Evolutionary conservation across 2,888 invertebrate species (phyloP).

Genomic region (Aleiodes testaceus): DNA sequence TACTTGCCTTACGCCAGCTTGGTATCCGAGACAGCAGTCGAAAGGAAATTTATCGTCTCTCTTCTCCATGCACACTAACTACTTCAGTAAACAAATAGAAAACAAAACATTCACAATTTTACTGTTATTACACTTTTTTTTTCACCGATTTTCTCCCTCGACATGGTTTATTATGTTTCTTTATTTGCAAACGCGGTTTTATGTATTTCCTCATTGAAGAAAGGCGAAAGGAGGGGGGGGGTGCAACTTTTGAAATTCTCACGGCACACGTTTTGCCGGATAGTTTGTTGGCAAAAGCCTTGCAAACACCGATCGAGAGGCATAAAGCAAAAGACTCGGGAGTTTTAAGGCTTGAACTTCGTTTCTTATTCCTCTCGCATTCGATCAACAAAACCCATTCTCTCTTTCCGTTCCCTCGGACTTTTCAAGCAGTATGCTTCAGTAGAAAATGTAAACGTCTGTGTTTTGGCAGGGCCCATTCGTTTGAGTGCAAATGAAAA

Average conservation of each 20-base stretch:
- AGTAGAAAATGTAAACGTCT: too few species aligned
- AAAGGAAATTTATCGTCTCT: conserved; percentile 60
- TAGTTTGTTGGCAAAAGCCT: conserved; percentile 33
- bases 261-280: neutral
- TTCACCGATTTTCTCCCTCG: neutral
- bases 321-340: conserved; percentile 16
- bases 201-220: too few species aligned
- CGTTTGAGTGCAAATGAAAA: conserved; percentile 56
- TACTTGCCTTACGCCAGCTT: too few species aligned
- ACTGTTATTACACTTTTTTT: conserved; percentile 7
- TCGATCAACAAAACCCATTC: conserved; percentile 62
- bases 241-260: too few species aligned
- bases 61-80: conserved; percentile 43
- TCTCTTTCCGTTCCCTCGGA: conserved; percentile 16
- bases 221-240: too few species aligned
- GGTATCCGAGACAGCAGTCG: conserved; percentile 51
- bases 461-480: neutral
- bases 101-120: conserved; percentile 15
- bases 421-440: conserved; percentile 30
- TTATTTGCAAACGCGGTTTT: neutral
- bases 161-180: neutral
- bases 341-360: conserved; percentile 47
- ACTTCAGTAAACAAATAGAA: conserved; percentile 46
- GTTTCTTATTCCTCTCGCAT: conserved; percentile 64
- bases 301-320: conserved; percentile 39